Evolutionary conservation across 2,797 vertebrate genomes (phyloP), one percentile per base, ranked within the genome.

Genomic region (Periophthalmus magnuspinnatus): DNA sequence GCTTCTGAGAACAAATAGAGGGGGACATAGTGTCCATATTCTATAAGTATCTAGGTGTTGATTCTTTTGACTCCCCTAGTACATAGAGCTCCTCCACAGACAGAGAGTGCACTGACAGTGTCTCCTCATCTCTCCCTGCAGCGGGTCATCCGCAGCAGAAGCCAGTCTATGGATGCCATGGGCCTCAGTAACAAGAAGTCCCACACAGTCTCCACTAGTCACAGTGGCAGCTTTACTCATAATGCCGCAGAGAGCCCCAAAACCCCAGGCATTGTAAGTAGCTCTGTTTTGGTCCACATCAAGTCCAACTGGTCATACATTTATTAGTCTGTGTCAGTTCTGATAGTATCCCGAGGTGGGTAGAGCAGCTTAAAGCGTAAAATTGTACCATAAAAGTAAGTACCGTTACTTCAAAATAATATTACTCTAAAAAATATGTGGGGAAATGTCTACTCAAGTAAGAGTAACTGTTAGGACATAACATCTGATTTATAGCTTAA

Each of bases 121-220:
- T 94, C 76, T 93, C 91, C 91, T 91, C 88, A 71, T 92, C 74
- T 93, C 83, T 91, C 85, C 91, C 89, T 91, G 88, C 91, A 96
- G 95, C 90, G 96, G 77, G 96, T 96, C 86, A 97, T 96, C 90
- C 93, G 96, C 90, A 96, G 94, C 89, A 95, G 96, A 89, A 96
- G 96, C 93, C 95, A 96, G 80, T 96, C 96, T 76, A 95, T 96
- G 95, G 95, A 96, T 2, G 93, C 95, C 90, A 92, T 94, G 95
- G 95, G 94, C 68, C 94, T 95, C 71, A 95, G 91, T 94, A 94
- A 90, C 93, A 97, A 95, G 93, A 96, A 96, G 91, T 94, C 95
- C 79, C 92, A 91, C 88, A 93, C 94, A 24, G 95, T 97, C 90
- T 95, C 95, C 78, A 95, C 95, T 92, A 98, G 96, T 93, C 96